These are phyloP conservation scores for pig (Sus scrofa) DNA, from an alignment of 2,113 vertebrate genomes.

Conservation along the genomic window DNA sequence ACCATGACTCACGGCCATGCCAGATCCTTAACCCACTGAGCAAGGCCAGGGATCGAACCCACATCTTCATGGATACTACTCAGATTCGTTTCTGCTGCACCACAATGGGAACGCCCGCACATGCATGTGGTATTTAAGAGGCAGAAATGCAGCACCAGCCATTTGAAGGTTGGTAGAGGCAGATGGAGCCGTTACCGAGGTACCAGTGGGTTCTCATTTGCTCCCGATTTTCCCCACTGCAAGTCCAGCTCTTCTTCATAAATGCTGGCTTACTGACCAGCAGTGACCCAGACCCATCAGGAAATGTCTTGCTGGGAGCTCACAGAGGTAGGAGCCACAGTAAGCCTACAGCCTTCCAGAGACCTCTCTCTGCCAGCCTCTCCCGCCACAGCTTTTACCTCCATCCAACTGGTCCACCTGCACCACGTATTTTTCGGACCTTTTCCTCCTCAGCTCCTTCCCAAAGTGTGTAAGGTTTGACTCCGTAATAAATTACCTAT, in stretches of 20 bases:
- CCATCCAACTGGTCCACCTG: background rate
- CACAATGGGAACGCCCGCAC: no score
- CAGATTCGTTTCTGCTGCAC: no score
- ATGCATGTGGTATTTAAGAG: background rate
- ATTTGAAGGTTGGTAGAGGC: background rate
- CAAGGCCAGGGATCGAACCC: no score
- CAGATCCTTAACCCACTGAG: no score
- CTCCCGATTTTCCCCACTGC: background rate
- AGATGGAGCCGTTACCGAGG: background rate
- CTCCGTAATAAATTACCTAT: background rate
- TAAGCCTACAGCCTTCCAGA: background rate
- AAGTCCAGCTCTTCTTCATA: background rate
- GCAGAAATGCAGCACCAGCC: background rate
- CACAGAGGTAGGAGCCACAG: background rate
- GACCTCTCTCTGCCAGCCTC: background rate
- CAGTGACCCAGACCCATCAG: background rate
- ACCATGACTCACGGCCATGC: no score
- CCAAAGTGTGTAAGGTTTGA: background rate
- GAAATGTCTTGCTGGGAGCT: background rate
- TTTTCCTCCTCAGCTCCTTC: background rate
- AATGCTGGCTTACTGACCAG: background rate
- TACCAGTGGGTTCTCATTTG: background rate
- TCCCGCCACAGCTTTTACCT: fast-evolving
- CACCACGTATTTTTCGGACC: background rate
- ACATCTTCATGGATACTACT: no score